Evolutionary conservation across 2,888 invertebrate genomes (phyloP).

Genomic region (Hydropsyche betteni): DNA sequence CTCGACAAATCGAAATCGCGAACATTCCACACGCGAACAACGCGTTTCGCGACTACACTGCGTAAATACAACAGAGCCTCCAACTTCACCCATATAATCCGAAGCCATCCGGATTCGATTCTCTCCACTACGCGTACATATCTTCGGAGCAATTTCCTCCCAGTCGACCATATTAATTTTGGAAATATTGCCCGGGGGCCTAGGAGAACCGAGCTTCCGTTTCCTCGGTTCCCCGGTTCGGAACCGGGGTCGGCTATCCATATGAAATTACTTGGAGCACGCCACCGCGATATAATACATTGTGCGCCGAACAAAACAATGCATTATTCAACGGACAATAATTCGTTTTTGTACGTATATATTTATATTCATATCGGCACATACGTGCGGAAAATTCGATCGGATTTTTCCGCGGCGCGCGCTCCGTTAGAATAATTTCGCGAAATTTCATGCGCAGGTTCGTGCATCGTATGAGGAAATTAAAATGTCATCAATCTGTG

Average conservation of each 20-base stretch:
- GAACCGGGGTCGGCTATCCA: conserved; percentile 33
- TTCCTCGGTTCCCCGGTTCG: background rate
- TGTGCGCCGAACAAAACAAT: conserved; percentile 43
- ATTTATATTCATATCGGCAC: background rate
- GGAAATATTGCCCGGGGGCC: conserved; percentile 26
- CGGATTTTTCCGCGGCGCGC: too few species aligned
- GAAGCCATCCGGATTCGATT: conserved; percentile 14
- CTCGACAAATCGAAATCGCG: background rate
- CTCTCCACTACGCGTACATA: background rate
- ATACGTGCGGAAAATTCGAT: background rate
- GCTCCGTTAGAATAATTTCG: too few species aligned
- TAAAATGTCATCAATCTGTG: conserved; percentile 18
- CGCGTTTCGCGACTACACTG: background rate
- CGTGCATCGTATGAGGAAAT: background rate
- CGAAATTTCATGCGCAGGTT: too few species aligned
- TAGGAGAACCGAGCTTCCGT: background rate
- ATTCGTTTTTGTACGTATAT: conserved; percentile 46
- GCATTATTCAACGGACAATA: conserved; percentile 51
- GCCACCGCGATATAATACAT: conserved; percentile 9
- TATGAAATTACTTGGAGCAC: conserved; percentile 44
- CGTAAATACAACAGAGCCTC: too few species aligned
- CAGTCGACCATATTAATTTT: conserved; percentile 21
- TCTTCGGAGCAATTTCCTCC: conserved; percentile 24
- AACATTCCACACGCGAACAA: background rate
- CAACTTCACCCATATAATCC: conserved; percentile 3